Base-by-base conservation (phyloP, 2,797 vertebrate species). In the Harpagifer antarcticus region DNA sequence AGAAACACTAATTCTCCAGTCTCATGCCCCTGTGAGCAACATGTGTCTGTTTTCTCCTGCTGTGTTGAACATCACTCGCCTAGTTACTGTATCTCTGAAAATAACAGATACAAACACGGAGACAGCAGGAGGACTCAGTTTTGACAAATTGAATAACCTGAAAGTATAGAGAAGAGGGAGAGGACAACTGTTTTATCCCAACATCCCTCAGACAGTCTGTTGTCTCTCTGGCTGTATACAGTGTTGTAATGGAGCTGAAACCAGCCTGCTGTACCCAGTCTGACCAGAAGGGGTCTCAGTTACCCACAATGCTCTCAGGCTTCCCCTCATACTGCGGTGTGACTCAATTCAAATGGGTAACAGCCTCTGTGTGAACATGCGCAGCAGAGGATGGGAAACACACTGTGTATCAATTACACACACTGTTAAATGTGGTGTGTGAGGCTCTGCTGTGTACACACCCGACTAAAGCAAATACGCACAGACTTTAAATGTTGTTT, bases 271-370 rank as follows among this genome's bases (percentile, higher is more conserved):
- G 68, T 88, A 83, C 44, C 54, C 33, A n/a, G 10, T 63, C 43
- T 61, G 69, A 13, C 93, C 92, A 92, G 86, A 69, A 82, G 93
- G 88, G 65, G 92, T 86, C 92, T 87, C 89, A 69, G 31, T 64
- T 68, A 70, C 50, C 74, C 81, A 71, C 68, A 15, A 50, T 53
- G 68, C 27, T 76, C 74, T 69, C 50, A 77, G 68, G 57, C 65
- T 45, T 75, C 64, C 60, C 53, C 65, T 89, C 68, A 86, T 79
- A 89, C 88, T 89, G 92, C 93, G 91, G 88, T 88, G 89, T 88
- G 90, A 88, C 78, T 84, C 74, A 84, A 67, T 84, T 88, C 72
- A 85, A 79, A 89, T 69, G 80, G 78, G 62, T n/a, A 87, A 78
- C 68, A 84, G 62, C 67, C 69, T 86, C 81, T 61, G 49, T 56